Evolutionary conservation across 2,888 invertebrate species (phyloP).

Genomic region (Notodonta dromedarius): DNA sequence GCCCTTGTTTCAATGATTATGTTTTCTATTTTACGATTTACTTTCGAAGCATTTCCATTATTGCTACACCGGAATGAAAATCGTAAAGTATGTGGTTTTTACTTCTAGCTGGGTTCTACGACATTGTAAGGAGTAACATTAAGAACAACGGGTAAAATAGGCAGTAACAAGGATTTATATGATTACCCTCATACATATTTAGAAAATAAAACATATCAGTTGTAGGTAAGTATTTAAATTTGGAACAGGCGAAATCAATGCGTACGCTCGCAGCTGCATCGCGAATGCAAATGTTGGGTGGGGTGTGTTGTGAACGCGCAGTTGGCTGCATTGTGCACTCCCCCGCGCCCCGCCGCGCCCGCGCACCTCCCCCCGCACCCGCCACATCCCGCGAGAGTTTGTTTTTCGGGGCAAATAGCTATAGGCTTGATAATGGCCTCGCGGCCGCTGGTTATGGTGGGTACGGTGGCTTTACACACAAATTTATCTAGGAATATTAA

Average conservation of each 20-base stretch:
- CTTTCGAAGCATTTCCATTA: too few relatives aligned
- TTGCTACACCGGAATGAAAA: too few relatives aligned
- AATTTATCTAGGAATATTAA: neutral
- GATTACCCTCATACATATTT: neutral
- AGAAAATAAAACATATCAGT: constrained; percentile 27
- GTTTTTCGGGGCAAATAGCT: constrained; percentile 85
- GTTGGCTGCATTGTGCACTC: constrained; percentile 79
- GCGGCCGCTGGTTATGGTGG: constrained; percentile 55
- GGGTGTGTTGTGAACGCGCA: constrained; percentile 76
- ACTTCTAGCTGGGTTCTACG: too few relatives aligned
- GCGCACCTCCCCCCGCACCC: constrained; percentile 43
- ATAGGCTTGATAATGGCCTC: constrained; percentile 85
- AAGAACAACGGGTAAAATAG: neutral
- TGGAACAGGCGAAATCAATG: constrained; percentile 61
- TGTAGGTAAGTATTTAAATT: constrained; percentile 15
- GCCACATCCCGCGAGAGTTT: constrained; percentile 82
- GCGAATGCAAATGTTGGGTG: constrained; percentile 74
- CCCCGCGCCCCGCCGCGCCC: constrained; percentile 31
- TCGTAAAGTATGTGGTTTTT: too few relatives aligned
- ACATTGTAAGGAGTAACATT: too few relatives aligned
- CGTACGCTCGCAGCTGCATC: constrained; percentile 65
- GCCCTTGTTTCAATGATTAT: too few relatives aligned
- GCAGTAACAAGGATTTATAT: neutral
- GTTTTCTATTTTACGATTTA: too few relatives aligned
- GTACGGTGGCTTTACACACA: constrained; percentile 47